Evolutionary conservation across 2,888 invertebrate genomes (phyloP).

Genomic region (Hermodice carunculata): DNA sequence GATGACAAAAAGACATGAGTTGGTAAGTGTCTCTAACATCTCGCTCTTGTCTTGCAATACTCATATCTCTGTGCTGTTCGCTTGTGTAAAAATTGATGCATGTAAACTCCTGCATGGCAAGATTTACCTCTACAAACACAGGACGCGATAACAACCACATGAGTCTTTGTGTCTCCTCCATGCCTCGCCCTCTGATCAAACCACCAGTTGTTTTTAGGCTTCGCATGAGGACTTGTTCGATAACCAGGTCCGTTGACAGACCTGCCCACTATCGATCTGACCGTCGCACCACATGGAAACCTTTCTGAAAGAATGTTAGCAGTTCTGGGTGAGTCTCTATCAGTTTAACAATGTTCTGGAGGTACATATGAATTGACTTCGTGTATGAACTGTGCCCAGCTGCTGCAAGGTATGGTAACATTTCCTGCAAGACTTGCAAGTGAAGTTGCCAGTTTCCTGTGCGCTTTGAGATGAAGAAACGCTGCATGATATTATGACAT

Average conservation of each 20-base stretch:
- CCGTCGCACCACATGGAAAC: slow-evolving; percentile 34
- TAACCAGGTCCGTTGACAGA: slow-evolving; percentile 45
- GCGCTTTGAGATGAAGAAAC: not conserved
- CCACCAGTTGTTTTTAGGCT: slow-evolving; percentile 45
- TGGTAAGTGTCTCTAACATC: slow-evolving; percentile 34
- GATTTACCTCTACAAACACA: slow-evolving; percentile 31
- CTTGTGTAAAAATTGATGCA: slow-evolving; percentile 7
- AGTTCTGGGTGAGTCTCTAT: slow-evolving; percentile 39
- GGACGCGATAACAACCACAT: slow-evolving; percentile 38
- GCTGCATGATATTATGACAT: not conserved
- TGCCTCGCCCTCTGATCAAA: slow-evolving; percentile 18
- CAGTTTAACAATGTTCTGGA: slow-evolving; percentile 43
- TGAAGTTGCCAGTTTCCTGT: not conserved
- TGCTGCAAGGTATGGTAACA: not conserved
- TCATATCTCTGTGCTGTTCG: slow-evolving; percentile 28
- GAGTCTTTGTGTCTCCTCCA: slow-evolving; percentile 28
- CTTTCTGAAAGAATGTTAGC: slow-evolving; percentile 28
- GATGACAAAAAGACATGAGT: slow-evolving; percentile 30
- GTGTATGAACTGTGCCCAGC: not conserved
- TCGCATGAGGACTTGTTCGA: slow-evolving; percentile 49
- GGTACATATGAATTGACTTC: not conserved
- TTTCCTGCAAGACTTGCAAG: not conserved
- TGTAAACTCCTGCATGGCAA: slow-evolving; percentile 32
- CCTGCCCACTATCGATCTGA: slow-evolving; percentile 48
- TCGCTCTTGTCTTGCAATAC: slow-evolving; percentile 20